Evolutionary conservation across 2,888 invertebrate species (phyloP), one percentile per base, ranked within the genome.

Genomic region (Heliothis peltigera): DNA sequence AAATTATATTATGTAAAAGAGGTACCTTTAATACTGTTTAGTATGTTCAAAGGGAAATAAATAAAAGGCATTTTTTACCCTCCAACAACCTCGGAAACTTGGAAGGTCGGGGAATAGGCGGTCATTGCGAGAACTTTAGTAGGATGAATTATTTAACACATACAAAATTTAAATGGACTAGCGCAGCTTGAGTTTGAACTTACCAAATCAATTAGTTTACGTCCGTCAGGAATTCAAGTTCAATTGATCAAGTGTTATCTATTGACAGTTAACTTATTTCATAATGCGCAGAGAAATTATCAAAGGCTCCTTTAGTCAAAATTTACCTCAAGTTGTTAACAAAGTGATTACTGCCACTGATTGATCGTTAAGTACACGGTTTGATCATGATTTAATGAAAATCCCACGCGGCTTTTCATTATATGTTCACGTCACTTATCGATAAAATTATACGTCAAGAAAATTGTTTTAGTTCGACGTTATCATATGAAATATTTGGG

Each of bases 131-230:
- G 60, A 70, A 69, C 54, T 64, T 72, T 58, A 63, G 55, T 51
- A n/a, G 28, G 48, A 56, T 79, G 64, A 77, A 75, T 77, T 65
- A 65, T 80, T 65, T 18, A 71, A 64, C 70, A 66, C 63, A 48
- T 39, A 58, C 47, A 8, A 58, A 59, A 55, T 56, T 25, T 22
- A 54, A 70, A 65, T 63, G 54, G 49, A 81, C 65, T 62, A 48
- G 28, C 22, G 39, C 65, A 19, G 22, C 49, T 54, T 39, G 12
- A 72, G 39, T 51, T 51, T 67, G 65, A 69, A 65, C 70, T 65
- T 39, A 63, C 67, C 49, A 56, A 70, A 79, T 76, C 77, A 80
- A 80, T 82, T 79, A 80, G 70, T 77, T 66, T 51, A 32, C 54
- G 63, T 60, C 69, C 54, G 56, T 55, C 58, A 62, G 66, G 74